Evolutionary conservation across 2,888 invertebrate genomes (phyloP).

Genomic region (Melikaiella ostensackeni): DNA sequence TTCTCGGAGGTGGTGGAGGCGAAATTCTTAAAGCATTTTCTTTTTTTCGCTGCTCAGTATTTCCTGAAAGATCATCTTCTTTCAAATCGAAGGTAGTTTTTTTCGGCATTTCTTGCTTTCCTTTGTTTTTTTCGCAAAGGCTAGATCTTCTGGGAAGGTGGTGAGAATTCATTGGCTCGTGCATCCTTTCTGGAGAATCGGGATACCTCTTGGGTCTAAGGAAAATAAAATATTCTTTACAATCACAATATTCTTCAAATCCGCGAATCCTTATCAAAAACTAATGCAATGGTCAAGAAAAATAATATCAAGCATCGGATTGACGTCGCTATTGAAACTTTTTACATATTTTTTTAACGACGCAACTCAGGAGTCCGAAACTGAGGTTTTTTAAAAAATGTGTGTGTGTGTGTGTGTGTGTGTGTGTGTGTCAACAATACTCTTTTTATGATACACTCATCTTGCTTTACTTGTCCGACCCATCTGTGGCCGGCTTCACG

Average conservation of each 20-base stretch:
- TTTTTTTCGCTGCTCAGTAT: conserved; percentile 9
- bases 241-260: neutral
- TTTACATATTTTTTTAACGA: too few relatives aligned
- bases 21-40: conserved; percentile 31
- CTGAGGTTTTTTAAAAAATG: too few relatives aligned
- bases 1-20: conserved; percentile 48
- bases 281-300: too few relatives aligned
- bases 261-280: too few relatives aligned
- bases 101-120: conserved; percentile 55
- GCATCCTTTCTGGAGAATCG: conserved; percentile 58
- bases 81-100: conserved; percentile 61
- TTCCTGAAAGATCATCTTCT: conserved; percentile 47
- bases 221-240: neutral
- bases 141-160: conserved; percentile 57
- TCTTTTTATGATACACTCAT: too few relatives aligned
- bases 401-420: too few relatives aligned
- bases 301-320: too few relatives aligned
- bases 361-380: too few relatives aligned
- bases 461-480: too few relatives aligned
- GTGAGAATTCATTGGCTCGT: conserved; percentile 48
- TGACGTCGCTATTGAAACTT: too few relatives aligned
- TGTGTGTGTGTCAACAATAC: too few relatives aligned
- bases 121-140: conserved; percentile 56
- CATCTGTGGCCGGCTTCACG: too few relatives aligned
- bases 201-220: conserved; percentile 62